A percentile compares a stretch with the other conserved stretches of the same genome.
Evolutionary conservation across 2,888 invertebrate genomes (phyloP).

Genomic region (Diarsia mendica): DNA sequence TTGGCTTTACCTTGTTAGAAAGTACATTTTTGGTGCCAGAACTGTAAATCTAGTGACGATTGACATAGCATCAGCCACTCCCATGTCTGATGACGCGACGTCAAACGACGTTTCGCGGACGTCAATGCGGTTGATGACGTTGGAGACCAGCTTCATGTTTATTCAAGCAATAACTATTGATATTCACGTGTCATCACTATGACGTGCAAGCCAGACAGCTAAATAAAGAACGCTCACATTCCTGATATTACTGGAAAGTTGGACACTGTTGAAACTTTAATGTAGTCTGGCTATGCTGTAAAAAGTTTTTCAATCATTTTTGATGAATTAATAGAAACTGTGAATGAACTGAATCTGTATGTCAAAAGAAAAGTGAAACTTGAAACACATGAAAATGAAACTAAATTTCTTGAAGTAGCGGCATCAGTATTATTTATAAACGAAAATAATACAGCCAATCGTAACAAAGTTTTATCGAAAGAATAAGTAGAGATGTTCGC

Average conservation of each 20-base stretch:
- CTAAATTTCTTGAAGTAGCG: neutral
- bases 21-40: conserved; percentile 10
- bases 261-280: conserved; percentile 35
- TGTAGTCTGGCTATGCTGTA: conserved; percentile 15
- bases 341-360: neutral
- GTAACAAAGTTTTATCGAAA: neutral
- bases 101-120: conserved; percentile 69
- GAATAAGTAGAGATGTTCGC: neutral
- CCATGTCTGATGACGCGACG: conserved; percentile 68
- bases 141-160: conserved; percentile 57
- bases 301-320: neutral
- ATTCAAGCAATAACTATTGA: conserved; percentile 60
- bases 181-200: conserved; percentile 64
- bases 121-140: conserved; percentile 74
- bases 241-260: conserved; percentile 43
- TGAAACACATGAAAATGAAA: neutral
- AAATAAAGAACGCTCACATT: conserved; percentile 58
- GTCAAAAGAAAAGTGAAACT: neutral
- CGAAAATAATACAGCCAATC: neutral
- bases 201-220: conserved; percentile 59
- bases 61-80: conserved; percentile 52
- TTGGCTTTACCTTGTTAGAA: neutral
- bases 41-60: conserved; percentile 46
- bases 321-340: neutral
- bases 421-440: neutral